Conservation (phyloP, 2,113 vertebrate species). For the Erinaceus europaeus region DNA sequence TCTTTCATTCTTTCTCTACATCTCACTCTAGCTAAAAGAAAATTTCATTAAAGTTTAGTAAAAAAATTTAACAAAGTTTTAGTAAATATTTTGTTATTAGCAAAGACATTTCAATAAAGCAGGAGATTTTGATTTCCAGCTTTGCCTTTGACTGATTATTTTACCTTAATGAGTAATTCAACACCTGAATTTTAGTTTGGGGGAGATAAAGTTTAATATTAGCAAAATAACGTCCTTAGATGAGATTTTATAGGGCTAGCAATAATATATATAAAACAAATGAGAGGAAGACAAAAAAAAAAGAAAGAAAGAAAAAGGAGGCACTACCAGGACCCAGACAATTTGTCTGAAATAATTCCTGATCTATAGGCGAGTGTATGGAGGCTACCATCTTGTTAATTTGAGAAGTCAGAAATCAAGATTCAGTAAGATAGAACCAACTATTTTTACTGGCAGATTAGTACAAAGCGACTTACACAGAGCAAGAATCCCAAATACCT, state of each 20-base stretch:
- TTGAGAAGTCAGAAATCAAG: neutral
- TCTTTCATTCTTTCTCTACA: too few species aligned
- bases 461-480: neutral
- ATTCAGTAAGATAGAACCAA: neutral
- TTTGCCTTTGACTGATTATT: neutral
- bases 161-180: neutral
- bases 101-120: neutral
- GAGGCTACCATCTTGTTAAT: neutral
- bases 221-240: neutral
- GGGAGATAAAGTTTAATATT: neutral
- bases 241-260: neutral
- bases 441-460: too few species aligned
- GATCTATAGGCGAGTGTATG: too few species aligned
- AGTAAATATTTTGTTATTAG: neutral
- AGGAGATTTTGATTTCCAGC: neutral
- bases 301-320: neutral
- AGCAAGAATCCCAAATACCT: neutral
- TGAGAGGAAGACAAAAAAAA: neutral
- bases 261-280: neutral
- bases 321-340: neutral
- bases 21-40: too few species aligned
- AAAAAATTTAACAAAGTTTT: too few species aligned
- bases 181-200: neutral
- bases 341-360: neutral
- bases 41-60: too few species aligned